A percentile compares a stretch with the other conserved stretches of the same genome.
These are phyloP conservation scores for Macrophya annulata DNA, from an alignment of 2,888 invertebrate species.

Conservation along the genomic window DNA sequence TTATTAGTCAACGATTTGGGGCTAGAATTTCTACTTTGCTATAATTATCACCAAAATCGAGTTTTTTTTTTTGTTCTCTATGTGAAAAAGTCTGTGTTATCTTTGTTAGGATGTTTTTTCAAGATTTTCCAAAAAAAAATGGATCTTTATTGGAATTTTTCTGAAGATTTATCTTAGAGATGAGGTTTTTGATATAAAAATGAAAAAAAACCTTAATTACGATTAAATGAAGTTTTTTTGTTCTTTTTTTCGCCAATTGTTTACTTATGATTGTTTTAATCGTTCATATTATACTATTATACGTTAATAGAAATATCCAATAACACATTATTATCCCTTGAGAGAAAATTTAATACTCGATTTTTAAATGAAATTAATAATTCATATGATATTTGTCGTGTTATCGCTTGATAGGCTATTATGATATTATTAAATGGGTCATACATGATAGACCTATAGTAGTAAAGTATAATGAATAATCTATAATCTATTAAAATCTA, in stretches of 20 bases:
- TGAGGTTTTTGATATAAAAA: not conserved
- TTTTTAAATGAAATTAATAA: slow-evolving; percentile 52
- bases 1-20: not conserved
- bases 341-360: slow-evolving; percentile 58
- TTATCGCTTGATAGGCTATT: not conserved
- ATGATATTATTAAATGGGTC: not conserved
- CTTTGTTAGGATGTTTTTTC: not conserved
- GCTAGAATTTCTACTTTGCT: not conserved
- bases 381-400: slow-evolving; percentile 57
- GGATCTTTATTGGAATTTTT: not conserved
- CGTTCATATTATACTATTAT: not conserved
- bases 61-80: not conserved
- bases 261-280: not conserved
- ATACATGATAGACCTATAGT: not conserved
- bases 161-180: not conserved
- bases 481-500: not conserved
- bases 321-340: slow-evolving; percentile 33
- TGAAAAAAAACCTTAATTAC: not conserved
- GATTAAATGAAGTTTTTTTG: not conserved
- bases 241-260: not conserved
- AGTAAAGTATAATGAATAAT: not conserved
- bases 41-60: not conserved
- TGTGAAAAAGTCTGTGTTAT: not conserved
- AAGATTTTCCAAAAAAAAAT: not conserved
- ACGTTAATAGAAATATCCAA: not conserved